Conservation (phyloP, 2,888 invertebrate species). For the Zygogramma bicolorata region DNA sequence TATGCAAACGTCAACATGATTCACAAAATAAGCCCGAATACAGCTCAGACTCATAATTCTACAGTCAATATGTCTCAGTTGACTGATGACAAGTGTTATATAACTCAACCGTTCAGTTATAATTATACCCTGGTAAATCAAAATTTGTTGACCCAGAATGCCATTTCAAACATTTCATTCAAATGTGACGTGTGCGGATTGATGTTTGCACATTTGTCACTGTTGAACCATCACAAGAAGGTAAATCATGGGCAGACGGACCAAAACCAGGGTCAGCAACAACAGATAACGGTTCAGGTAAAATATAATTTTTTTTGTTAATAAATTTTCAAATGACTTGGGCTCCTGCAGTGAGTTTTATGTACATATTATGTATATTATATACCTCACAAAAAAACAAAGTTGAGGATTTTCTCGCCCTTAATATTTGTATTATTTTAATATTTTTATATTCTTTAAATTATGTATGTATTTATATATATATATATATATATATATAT, state of each 20-base stretch:
- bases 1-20: slow-evolving; percentile 78
- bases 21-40: slow-evolving; percentile 70
- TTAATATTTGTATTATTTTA: too few relatives aligned
- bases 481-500: too few relatives aligned
- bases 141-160: slow-evolving; percentile 84
- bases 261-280: slow-evolving; percentile 64
- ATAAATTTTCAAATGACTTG: too few relatives aligned
- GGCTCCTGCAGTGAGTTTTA: too few relatives aligned
- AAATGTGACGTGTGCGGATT: slow-evolving; percentile 90
- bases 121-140: slow-evolving; percentile 87
- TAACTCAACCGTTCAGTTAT: slow-evolving; percentile 81
- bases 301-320: neutral
- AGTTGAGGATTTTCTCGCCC: too few relatives aligned
- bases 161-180: slow-evolving; percentile 85
- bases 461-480: too few relatives aligned
- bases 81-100: slow-evolving; percentile 79
- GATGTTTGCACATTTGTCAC: slow-evolving; percentile 85
- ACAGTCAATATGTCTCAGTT: slow-evolving; percentile 80
- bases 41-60: slow-evolving; percentile 58
- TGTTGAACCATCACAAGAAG: slow-evolving; percentile 88
- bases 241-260: slow-evolving; percentile 78
- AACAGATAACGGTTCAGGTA: slow-evolving; percentile 63
- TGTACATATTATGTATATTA: too few relatives aligned
- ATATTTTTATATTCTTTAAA: too few relatives aligned
- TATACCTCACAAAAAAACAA: too few relatives aligned